Base-by-base conservation (phyloP, 30 jellyfish, hydroid and myxozoan species). In the Pelagia noctiluca region DNA sequence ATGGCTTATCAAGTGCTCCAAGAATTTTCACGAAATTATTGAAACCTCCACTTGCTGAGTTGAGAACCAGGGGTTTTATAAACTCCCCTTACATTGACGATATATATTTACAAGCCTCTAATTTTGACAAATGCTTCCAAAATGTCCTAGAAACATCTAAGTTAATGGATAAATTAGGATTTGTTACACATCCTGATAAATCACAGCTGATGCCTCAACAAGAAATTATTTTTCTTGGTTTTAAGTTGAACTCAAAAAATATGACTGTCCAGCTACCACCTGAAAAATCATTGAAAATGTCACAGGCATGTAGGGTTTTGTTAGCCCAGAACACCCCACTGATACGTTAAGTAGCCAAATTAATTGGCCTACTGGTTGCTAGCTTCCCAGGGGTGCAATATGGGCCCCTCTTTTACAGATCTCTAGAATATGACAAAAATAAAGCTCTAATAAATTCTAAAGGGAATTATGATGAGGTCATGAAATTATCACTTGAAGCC, bases 141-240 rank as follows among this genome's bases (percentile, higher is more conserved):
- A n/a, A n/a, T n/a, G n/a, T n/a, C n/a, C n/a, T n/a, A n/a, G n/a
- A n/a, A n/a, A n/a, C n/a, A n/a, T n/a, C n/a, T n/a, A n/a, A n/a
- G n/a, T n/a, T n/a, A n/a, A 57, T 57, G 71, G 71, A 57, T 33
- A 57, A 57, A 57, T 57, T 57, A 57, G 71, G 71, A 57, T 57
- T 57, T 21, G 13, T 57, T 57, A 57, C 71, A 57, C 71, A 57
- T 0, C 71, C 24, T 57, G 71, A 57, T 57, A 57, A n/a, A n/a
- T n/a, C n/a, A n/a, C n/a, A n/a, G n/a, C n/a, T n/a, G n/a, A n/a
- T n/a, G n/a, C n/a, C n/a, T n/a, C n/a, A n/a, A n/a, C n/a, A n/a
- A n/a, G n/a, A n/a, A n/a, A n/a, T 18, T 28, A 19, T 47, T 47
- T 47, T 47, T 47, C 61, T 47, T 47, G 61, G 61, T 47, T 47